These are phyloP conservation scores for Benitochromis conjunctus DNA, from an alignment of 2,113 vertebrate genomes.

Conservation along the genomic window DNA sequence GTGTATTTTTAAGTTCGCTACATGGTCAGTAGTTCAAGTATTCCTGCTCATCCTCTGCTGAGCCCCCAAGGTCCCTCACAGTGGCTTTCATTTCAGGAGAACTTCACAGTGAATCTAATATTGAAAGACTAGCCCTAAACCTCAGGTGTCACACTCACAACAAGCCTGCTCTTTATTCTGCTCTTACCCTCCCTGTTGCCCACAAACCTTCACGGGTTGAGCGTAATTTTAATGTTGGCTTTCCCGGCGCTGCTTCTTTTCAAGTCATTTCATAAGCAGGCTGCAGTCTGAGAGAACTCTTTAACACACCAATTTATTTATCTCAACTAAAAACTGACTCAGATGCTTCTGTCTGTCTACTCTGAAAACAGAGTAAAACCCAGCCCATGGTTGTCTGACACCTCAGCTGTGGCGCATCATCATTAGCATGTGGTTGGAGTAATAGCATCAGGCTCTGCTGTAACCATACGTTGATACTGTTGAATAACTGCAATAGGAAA, in stretches of 20 bases:
- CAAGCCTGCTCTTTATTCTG: not conserved
- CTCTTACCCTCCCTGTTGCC: not conserved
- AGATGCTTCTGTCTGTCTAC: not conserved
- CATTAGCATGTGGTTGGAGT: not conserved
- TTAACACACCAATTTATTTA: not conserved
- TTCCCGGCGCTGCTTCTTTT: not conserved
- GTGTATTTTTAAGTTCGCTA: not conserved
- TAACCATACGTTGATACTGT: not conserved
- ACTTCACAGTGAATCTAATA: slow-evolving; percentile 20
- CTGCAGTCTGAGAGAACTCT: not conserved
- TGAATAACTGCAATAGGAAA: not conserved
- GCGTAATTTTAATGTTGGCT: not conserved
- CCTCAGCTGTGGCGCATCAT: not conserved
- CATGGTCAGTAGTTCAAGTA: not conserved
- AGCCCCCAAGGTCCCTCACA: not conserved
- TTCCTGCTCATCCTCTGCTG: not conserved
- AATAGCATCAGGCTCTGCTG: not conserved
- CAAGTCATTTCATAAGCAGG: not conserved
- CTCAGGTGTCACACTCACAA: slow-evolving; percentile 10
- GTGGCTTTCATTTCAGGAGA: slow-evolving; percentile 2
- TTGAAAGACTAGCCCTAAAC: slow-evolving; percentile 14
- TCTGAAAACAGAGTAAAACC: not conserved
- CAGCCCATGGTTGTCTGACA: not conserved
- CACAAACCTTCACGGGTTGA: not conserved
- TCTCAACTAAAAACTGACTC: not conserved